Evolutionary conservation across 2,888 invertebrate genomes (phyloP), one percentile per base, ranked within the genome.

Genomic region (Harpalus rubripes): DNA sequence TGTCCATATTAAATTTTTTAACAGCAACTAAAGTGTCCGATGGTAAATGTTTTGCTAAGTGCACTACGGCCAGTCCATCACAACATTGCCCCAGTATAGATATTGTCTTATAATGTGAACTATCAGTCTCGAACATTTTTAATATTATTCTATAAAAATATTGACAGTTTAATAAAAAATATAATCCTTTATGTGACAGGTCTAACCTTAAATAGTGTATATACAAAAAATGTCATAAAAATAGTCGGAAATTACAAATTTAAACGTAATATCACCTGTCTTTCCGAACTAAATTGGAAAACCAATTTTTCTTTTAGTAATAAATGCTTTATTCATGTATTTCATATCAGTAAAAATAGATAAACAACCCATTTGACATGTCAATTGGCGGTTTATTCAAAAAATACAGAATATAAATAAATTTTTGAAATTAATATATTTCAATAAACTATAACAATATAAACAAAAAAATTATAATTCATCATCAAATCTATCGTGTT

Each of bases 1-100:
- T 94, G 88, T 96, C 96, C 90, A 96, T 93, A 88, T 95, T 94
- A 90, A 95, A 96, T 88, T 95, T 94, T 89, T 96, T 96, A 44
- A 96, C 91, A 3, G 96, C 95, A 83, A 96, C 94, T 91, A 94
- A 93, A 87, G 94, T 93, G 85, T 94, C 93, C 80, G 93, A 94
- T 7, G 94, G 93, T 86, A 93, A 92, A 90, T 95, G 95, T 87
- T 94, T 92, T 12, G 95, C 95, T 76, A 96, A 93, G 89, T 95
- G 95, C 22, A 96, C 95, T 1, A 94, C 93, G 8, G 95, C 95
- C 86, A 93, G 92, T 76, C 94, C 94, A 88, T 95, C 94, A 89
- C 94, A 95, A 88, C 96, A 95, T 88, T 94, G 93, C 0, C 95
- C 94, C 88, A 95, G 91, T 88, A 94, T 93, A 76, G 95, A 93